These are phyloP conservation scores for Paramisgurnus dabryanus DNA, from an alignment of 2,113 vertebrate genomes.

Conservation along the genomic window DNA sequence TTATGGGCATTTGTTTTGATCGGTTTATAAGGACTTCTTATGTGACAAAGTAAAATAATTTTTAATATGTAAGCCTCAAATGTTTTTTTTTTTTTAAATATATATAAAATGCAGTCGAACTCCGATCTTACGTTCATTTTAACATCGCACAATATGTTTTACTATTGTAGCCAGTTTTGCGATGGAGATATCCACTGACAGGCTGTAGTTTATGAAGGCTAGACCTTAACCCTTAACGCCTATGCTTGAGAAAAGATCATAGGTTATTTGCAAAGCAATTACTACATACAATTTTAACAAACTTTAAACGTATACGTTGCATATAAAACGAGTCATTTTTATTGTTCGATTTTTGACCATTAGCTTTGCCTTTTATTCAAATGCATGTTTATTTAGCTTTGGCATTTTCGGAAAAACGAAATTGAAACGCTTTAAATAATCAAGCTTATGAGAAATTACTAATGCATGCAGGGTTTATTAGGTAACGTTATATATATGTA, in stretches of 20 bases:
- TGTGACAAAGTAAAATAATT: too few relatives aligned
- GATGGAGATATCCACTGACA: neutral
- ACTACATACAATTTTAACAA: neutral
- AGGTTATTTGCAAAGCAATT: neutral
- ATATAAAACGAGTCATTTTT: neutral
- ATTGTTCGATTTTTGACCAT: neutral
- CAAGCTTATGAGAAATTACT: neutral
- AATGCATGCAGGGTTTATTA: neutral
- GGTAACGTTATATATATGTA: too few relatives aligned
- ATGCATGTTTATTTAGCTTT: neutral
- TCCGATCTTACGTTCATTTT: neutral
- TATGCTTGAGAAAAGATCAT: neutral
- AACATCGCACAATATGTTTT: neutral
- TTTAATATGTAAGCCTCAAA: too few relatives aligned
- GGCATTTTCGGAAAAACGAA: neutral
- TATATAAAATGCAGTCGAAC: neutral
- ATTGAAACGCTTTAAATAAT: too few relatives aligned
- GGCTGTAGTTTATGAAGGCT: neutral
- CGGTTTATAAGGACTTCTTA: neutral
- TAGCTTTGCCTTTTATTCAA: slow-evolving; percentile 26
- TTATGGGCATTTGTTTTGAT: neutral
- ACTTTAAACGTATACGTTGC: neutral
- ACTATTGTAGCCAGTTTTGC: neutral
- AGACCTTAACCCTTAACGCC: neutral
- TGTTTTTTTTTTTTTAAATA: too few relatives aligned